Evolutionary conservation across 2,888 invertebrate genomes (phyloP).

Genomic region (Plagodis dolabraria): DNA sequence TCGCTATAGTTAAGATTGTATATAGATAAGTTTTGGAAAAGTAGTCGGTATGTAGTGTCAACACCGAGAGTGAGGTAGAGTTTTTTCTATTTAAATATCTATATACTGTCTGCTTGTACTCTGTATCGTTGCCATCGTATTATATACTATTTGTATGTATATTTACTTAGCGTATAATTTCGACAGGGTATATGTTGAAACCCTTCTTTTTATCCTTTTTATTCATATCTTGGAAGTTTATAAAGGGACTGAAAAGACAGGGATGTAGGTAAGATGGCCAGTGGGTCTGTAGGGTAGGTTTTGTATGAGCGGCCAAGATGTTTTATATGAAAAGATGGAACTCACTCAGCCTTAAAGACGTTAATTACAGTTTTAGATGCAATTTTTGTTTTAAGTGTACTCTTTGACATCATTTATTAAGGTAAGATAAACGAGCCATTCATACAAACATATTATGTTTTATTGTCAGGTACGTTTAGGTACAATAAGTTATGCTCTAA

Average conservation of each 20-base stretch:
- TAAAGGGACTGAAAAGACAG: conserved; percentile 78
- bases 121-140: conserved; percentile 68
- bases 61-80: conserved; percentile 41
- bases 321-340: conserved; percentile 58
- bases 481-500: conserved; percentile 47
- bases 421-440: background rate
- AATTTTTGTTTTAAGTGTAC: conserved; percentile 13
- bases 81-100: conserved; percentile 33
- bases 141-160: conserved; percentile 48
- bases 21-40: conserved; percentile 41
- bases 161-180: conserved; percentile 59
- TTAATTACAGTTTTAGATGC: conserved; percentile 25
- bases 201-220: conserved; percentile 61
- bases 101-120: conserved; percentile 55
- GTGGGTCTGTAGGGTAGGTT: conserved; percentile 70
- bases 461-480: conserved; percentile 32
- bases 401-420: conserved; percentile 1
- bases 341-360: conserved; percentile 52
- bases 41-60: conserved; percentile 10
- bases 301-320: conserved; percentile 73
- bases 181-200: conserved; percentile 67
- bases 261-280: conserved; percentile 71
- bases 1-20: conserved; percentile 70
- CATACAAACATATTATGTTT: conserved; percentile 1
- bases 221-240: conserved; percentile 65